These are phyloP conservation scores for Neodiprion fabricii DNA, from an alignment of 1,140 invertebrate species.

Conservation along the genomic window DNA sequence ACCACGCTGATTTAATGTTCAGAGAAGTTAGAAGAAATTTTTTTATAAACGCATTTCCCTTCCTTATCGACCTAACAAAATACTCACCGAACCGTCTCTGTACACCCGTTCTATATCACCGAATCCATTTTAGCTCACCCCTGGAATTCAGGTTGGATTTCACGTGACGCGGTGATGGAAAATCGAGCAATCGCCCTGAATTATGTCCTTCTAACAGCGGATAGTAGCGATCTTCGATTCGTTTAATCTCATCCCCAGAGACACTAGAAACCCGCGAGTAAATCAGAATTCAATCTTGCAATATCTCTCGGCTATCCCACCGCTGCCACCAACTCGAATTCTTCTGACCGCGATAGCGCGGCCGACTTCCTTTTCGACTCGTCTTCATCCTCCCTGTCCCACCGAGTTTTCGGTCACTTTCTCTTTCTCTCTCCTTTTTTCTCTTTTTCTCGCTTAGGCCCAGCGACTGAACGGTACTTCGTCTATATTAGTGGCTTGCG, in stretches of 20 bases:
- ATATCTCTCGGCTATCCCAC: neutral
- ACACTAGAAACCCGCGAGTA: neutral
- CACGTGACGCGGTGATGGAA: neutral
- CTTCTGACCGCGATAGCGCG: neutral
- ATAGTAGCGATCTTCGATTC: neutral
- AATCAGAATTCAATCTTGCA: constrained; percentile 7
- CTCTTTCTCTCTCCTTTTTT: neutral
- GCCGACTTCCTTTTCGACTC: neutral
- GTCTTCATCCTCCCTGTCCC: too few species aligned
- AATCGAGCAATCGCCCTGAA: neutral
- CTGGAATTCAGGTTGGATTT: neutral
- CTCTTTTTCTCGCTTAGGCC: neutral
- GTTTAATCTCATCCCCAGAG: neutral
- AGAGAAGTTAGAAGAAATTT: too few species aligned
- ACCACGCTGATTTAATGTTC: too few species aligned
- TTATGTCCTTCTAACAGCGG: neutral
- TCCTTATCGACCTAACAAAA: too few species aligned
- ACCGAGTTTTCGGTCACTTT: neutral
- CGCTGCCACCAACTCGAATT: neutral
- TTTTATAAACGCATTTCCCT: too few species aligned
- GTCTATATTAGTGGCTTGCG: neutral
- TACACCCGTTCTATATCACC: too few species aligned
- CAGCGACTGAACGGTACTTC: neutral
- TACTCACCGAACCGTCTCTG: too few species aligned
- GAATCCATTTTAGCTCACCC: too few species aligned